Evolutionary conservation across 2,797 vertebrate species (phyloP).

Genomic region (Macropus fuliginosus): DNA sequence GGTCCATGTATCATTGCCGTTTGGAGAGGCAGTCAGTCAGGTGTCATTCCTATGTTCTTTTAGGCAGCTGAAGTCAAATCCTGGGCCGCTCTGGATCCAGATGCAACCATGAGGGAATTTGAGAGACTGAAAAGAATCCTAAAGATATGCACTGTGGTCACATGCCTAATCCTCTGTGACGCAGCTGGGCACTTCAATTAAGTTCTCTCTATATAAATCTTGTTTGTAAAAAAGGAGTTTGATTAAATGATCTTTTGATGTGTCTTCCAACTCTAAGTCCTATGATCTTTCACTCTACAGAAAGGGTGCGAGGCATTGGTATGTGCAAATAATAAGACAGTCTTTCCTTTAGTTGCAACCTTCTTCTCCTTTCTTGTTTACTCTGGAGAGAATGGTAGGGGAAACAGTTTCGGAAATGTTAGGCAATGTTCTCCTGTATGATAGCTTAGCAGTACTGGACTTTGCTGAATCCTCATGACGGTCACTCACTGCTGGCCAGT

Average conservation of each 20-base stretch:
- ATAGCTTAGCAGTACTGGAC: too few relatives aligned
- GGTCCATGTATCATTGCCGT: neutral
- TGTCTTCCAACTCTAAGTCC: neutral
- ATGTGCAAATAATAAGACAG: neutral
- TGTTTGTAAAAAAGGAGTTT: neutral
- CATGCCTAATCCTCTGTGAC: neutral
- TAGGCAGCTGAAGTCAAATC: neutral
- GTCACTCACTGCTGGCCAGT: too few relatives aligned
- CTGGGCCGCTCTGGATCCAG: neutral
- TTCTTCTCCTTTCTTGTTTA: neutral
- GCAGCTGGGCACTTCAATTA: neutral
- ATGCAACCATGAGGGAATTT: neutral
- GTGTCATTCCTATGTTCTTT: neutral
- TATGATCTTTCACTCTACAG: neutral
- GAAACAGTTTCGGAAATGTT: too few relatives aligned
- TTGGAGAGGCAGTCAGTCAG: neutral
- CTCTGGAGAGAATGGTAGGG: neutral
- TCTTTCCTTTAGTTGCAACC: neutral
- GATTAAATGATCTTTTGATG: neutral
- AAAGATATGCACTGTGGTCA: neutral
- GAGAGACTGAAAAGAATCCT: neutral
- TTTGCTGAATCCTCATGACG: too few relatives aligned
- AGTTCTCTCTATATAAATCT: neutral
- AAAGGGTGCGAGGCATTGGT: neutral
- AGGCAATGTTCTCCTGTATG: too few relatives aligned